Percentiles rank a stretch among this genome's conserved stretches.
phyloP scores from a whole-genome alignment of 2,113 vertebrate genomes.

The Petrocephalus zakoni region DNA sequence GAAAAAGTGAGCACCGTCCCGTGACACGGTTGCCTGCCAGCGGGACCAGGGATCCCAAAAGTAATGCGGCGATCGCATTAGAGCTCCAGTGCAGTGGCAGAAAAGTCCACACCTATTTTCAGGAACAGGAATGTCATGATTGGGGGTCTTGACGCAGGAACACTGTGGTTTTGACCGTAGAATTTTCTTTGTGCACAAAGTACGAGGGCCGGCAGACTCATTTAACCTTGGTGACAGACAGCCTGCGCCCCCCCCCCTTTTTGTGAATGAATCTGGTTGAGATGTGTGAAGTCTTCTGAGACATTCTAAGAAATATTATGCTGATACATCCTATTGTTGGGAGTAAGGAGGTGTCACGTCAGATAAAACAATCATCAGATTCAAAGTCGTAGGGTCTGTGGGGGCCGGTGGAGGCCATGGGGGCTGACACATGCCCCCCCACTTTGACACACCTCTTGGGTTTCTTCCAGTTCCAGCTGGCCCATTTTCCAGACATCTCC shows the following conservation, averaged over 20 bases:
- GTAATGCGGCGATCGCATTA: neutral
- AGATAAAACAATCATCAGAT: too few relatives aligned
- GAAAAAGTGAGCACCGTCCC: neutral
- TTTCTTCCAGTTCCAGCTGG: conserved; percentile 46
- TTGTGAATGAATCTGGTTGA: neutral
- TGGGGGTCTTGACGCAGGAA: neutral
- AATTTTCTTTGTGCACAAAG: neutral
- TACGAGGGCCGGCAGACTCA: neutral
- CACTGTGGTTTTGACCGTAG: neutral
- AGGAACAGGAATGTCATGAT: neutral
- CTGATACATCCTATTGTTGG: neutral
- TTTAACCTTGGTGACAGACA: neutral
- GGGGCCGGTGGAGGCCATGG: conserved; percentile 34
- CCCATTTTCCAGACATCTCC: conserved; percentile 65
- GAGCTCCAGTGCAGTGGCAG: neutral
- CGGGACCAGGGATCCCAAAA: neutral
- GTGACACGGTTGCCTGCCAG: neutral
- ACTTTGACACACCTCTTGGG: conserved; percentile 26
- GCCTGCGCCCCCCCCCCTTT: neutral
- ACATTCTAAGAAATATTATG: neutral
- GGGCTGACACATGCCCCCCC: conserved; percentile 49
- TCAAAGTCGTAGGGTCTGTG: too few relatives aligned
- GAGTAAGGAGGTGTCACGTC: neutral
- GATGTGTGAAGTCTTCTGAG: neutral
- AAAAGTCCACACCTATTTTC: neutral